Base-by-base conservation (phyloP, 2,797 vertebrate genomes). In the Neopelma chrysocephalum region DNA sequence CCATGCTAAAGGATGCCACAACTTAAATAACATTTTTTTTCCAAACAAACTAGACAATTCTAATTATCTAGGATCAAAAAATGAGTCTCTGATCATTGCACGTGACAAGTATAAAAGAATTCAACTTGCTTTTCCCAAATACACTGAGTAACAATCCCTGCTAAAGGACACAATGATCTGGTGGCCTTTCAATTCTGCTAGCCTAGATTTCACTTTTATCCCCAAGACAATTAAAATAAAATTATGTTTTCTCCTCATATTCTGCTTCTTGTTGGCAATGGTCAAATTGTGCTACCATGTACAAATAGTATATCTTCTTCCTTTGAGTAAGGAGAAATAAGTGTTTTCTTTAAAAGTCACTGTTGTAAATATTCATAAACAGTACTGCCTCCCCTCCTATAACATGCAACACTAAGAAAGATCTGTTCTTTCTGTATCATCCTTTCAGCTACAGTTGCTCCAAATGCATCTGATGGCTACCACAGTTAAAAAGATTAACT, bases 11-110 rank as follows among this genome's bases (percentile, higher is more conserved):
- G 40, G 25, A 65, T 54, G 47, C 29, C 43, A 86, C 66, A 61
- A 56, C 73, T 94, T 73, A 86, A 84, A 77, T 36, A 61, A 69
- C 3, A 17, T 61, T 92, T 78, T 90, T 75, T 62, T 60, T 47
- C 57, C 48, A n/a, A 58, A 72, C 47, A 40, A 57, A 76, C 51
- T 40, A 51, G 11, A 69, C 8, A 77, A 85, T 54, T 61, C 31
- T 36, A 62, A 45, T 31, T 69, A 47, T 82, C 47, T 32, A 61
- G 32, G 21, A 76, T 75, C 4, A 66, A 77, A 92, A 92, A 73
- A 54, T 1, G 5, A 90, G 53, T 75, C 40, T 71, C 40, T 71
- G 61, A 43, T 56, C 0, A 0, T 11, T 65, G 38, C 21, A 79
- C 2, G 1, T 48, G 45, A 76, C 19, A 70, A 82, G 4, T 19